Evolutionary conservation across 2,797 vertebrate genomes (phyloP), one percentile per base, ranked within the genome.

Genomic region (Pteronotus mesoamericanus): DNA sequence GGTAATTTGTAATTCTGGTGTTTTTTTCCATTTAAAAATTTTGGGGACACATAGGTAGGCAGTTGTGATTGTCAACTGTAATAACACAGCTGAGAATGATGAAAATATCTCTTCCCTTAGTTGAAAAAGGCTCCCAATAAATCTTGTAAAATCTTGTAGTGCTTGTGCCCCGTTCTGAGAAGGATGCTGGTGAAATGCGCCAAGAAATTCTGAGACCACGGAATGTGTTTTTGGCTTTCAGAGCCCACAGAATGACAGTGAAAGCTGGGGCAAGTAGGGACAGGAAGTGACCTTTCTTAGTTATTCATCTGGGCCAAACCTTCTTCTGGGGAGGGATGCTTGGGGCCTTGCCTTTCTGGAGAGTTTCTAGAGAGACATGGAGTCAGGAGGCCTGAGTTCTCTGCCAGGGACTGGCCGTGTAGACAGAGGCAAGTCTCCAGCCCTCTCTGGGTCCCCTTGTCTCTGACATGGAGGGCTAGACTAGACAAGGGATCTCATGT

Each of bases 41-140:
- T 95, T 46, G 34, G 83, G 94, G 93, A 61, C 94, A 92, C 61
- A 61, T 22, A 97, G 55, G 91, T 97, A 86, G 95, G 96, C 85
- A 90, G 69, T 68, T 44, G 96, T 88, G 92, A 71, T 66, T 42
- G 44, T 89, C 92, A 82, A n/a, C 72, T 86, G 21, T 94, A 80
- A 88, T 59, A 94, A 96, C 44, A 59, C 22, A 1, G 79, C 42
- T 51, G 64, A 94, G 96, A 97, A 96, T 4, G 39, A 86, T 44
- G 55, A 78, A 87, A 93, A 95, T 32, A 19, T 82, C 22, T 66
- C 37, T 44, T 83, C 86, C n/a, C 6, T 44, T 80, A 10, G 34
- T 32, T 34, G 57, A 66, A 75, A 51, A 19, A 85, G 32, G 7
- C 19, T 44, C 75, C 77, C 6, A 5, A 15, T 75, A 74, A 55